Conservation (phyloP, 2,888 invertebrate genomes). For the Eubasilissa splendida region DNA sequence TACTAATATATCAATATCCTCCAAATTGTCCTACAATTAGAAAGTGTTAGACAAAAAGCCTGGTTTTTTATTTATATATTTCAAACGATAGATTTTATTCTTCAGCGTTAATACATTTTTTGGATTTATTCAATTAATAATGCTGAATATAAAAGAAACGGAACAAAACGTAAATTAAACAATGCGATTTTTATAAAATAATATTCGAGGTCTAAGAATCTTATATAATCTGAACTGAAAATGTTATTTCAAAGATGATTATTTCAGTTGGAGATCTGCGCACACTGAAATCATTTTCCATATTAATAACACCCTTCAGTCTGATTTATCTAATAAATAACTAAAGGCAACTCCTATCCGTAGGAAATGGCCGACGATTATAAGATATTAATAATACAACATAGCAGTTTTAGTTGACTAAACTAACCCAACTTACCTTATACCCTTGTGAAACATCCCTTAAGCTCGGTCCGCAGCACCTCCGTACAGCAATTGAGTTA, state of each 20-base stretch:
- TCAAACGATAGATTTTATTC: too few relatives aligned
- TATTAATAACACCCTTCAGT: background rate
- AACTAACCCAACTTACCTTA: constrained; percentile 43
- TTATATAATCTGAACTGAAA: background rate
- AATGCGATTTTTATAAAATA: too few relatives aligned
- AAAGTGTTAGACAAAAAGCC: too few relatives aligned
- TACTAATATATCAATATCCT: too few relatives aligned
- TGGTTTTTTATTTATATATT: too few relatives aligned
- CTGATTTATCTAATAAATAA: constrained; percentile 36
- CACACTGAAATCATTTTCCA: background rate
- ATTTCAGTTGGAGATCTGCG: background rate
- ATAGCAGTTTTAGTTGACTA: constrained; percentile 45
- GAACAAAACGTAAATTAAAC: too few relatives aligned
- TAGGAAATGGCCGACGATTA: constrained; percentile 37
- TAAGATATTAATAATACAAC: constrained; percentile 43
- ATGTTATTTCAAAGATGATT: background rate
- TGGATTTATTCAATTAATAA: too few relatives aligned
- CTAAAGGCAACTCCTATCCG: background rate
- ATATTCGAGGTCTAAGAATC: background rate
- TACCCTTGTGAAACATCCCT: constrained; percentile 47
- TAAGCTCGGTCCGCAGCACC: constrained; percentile 21
- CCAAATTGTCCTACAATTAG: too few relatives aligned
- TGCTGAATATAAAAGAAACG: too few relatives aligned
- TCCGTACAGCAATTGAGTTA: background rate
- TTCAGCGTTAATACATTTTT: too few relatives aligned